Conservation (phyloP, 2,888 invertebrate genomes). For the Ormyrus rosae region DNA sequence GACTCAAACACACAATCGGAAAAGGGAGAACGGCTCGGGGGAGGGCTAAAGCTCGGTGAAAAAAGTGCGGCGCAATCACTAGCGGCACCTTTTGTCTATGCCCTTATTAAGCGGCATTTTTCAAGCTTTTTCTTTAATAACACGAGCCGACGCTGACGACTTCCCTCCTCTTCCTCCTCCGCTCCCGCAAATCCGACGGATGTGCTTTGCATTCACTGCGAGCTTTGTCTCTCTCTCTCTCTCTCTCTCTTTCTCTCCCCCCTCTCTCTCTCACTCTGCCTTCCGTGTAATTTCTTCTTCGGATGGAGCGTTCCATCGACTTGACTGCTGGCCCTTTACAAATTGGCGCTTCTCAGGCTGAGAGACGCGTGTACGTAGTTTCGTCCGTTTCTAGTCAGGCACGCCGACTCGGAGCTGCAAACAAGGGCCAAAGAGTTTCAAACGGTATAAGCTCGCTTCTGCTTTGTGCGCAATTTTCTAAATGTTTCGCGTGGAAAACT, state of each 20-base stretch:
- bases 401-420: not conserved
- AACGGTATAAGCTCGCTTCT: not conserved
- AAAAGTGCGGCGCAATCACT: constrained; percentile 60
- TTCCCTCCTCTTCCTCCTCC: too few relatives aligned
- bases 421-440: constrained; percentile 6
- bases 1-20: not conserved
- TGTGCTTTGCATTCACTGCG: constrained; percentile 20
- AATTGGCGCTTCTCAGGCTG: constrained; percentile 25
- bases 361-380: constrained; percentile 19
- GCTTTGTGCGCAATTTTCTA: too few relatives aligned
- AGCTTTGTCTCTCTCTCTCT: not conserved
- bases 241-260: not conserved
- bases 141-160: constrained; percentile 55
- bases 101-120: constrained; percentile 66
- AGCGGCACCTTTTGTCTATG: constrained; percentile 63
- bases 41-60: not conserved
- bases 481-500: too few relatives aligned
- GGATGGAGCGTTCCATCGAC: not conserved
- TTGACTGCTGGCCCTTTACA: constrained; percentile 13
- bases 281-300: not conserved
- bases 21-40: not conserved
- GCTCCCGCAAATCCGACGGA: constrained; percentile 17
- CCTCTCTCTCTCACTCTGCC: not conserved
- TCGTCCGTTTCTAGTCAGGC: not conserved
- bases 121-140: constrained; percentile 66